Base-by-base conservation (phyloP, 1,140 invertebrate genomes). In the Sarcophaga peregrina region DNA sequence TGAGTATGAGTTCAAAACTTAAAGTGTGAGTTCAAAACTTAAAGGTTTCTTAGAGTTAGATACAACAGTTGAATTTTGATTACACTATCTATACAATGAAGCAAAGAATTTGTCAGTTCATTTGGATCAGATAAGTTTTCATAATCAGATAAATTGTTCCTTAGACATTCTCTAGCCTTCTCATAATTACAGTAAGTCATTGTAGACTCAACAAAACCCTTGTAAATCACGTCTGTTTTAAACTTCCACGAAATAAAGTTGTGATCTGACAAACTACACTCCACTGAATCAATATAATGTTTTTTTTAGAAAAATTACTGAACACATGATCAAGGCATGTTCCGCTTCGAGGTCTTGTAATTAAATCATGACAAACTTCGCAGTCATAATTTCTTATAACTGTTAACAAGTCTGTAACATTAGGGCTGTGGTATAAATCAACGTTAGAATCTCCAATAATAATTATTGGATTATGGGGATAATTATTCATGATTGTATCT, bases 361-460 rank as follows among this genome's bases (percentile, higher is more conserved):
- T 47, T 4, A 48, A 47, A 11, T 13, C n/a, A 10, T 9, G 8
- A 20, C 8, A 9, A 3, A 73, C 1, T 11, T 3, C 68, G 8
- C 17, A 8, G 46, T 15, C 25, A 37, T 37, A 37, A 37, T 37
- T 37, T 37, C 25, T 1, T 37, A 37, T 37, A 37, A 37, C 4
- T 37, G 25, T 37, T 37, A 37, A 37, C 25, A 37, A 37, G 25
- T 37, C 25, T 37, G 25, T 37, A 37, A 37, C 25, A 37, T 37
- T 9, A 76, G 15, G 10, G 45, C 37, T 4, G 10, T 20, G 46
- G 0, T 72, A 84, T 82, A 83, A 85, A 50, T 62, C 54, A 15
- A 62, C 11, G n/a, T 62, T 62, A 11, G 54, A 62, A n/a, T 62
- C 54, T 15, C 54, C 54, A 62, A 62, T 15, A 15, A n/a, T n/a